Percentiles rank a stretch among this genome's conserved stretches.
phyloP scores from a whole-genome alignment of 2,888 invertebrate species.

The Calephelis perditalis region DNA sequence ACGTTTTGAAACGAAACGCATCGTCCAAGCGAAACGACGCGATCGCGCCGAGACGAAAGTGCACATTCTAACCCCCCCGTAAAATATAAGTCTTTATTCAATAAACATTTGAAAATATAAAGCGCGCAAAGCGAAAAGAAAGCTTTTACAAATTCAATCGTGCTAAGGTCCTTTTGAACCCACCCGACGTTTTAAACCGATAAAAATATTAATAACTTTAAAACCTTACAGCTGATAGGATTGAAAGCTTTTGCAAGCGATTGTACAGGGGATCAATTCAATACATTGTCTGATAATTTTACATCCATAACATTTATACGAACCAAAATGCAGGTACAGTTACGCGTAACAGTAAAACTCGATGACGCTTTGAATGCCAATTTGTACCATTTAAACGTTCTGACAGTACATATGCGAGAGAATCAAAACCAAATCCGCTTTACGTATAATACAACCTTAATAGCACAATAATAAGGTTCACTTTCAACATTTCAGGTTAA shows the following conservation, averaged over 20 bases:
- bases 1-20: too few species aligned
- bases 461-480: conserved; percentile 26
- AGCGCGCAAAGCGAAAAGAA: too few species aligned
- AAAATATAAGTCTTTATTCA: too few species aligned
- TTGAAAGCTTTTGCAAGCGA: neutral
- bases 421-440: conserved; percentile 29
- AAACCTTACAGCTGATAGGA: too few species aligned
- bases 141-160: too few species aligned
- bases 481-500: conserved; percentile 4
- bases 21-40: too few species aligned
- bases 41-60: too few species aligned
- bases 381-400: conserved; percentile 49
- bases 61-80: too few species aligned
- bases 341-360: conserved; percentile 37
- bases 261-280: neutral
- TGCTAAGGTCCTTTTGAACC: too few species aligned
- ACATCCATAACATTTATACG: conserved; percentile 10
- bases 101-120: too few species aligned
- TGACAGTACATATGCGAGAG: conserved; percentile 33
- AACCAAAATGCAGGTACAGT: conserved; percentile 16
- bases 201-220: too few species aligned
- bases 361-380: conserved; percentile 53
- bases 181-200: too few species aligned
- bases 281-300: conserved; percentile 2
- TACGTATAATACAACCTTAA: conserved; percentile 25